Evolutionary conservation across 1,140 invertebrate genomes (phyloP).

Genomic region (Leguminivora glycinivorella): DNA sequence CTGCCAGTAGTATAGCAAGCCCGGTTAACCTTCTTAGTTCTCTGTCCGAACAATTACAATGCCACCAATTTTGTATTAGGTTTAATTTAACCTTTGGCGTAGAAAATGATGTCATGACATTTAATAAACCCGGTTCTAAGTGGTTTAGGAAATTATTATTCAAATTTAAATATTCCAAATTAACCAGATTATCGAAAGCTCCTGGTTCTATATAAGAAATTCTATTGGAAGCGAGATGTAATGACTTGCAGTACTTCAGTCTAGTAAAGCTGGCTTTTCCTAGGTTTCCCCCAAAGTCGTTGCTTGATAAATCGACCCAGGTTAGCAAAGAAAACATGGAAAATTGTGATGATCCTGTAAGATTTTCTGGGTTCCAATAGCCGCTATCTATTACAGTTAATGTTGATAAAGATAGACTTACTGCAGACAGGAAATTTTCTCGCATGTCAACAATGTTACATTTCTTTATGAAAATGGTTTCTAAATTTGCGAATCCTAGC

Average conservation of each 20-base stretch:
- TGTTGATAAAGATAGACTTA: conserved; percentile 49
- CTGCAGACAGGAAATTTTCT: conserved; percentile 45
- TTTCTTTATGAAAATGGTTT: conserved; percentile 49
- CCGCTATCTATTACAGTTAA: conserved; percentile 50
- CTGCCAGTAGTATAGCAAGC: conserved; percentile 45
- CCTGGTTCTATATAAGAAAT: conserved; percentile 56
- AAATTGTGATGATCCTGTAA: conserved; percentile 47
- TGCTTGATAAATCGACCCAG: conserved; percentile 58
- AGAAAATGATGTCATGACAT: conserved; percentile 37
- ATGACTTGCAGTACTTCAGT: conserved; percentile 47
- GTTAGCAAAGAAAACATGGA: conserved; percentile 37
- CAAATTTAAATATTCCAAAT: conserved; percentile 56
- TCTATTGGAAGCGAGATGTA: conserved; percentile 58
- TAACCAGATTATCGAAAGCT: conserved; percentile 59
- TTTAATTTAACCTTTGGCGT: conserved; percentile 48
- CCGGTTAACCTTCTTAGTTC: conserved; percentile 46
- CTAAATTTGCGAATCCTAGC: conserved; percentile 52
- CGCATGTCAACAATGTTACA: conserved; percentile 44
- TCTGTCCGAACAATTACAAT: conserved; percentile 51
- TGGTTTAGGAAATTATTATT: conserved; percentile 59
- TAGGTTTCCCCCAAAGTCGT: conserved; percentile 52
- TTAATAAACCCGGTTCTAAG: conserved; percentile 53
- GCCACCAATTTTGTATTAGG: conserved; percentile 60
- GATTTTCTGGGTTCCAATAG: conserved; percentile 54
- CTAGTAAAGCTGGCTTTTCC: conserved; percentile 49